These are phyloP conservation scores for Atta texana DNA, from an alignment of 1,140 invertebrate genomes.

Conservation along the genomic window DNA sequence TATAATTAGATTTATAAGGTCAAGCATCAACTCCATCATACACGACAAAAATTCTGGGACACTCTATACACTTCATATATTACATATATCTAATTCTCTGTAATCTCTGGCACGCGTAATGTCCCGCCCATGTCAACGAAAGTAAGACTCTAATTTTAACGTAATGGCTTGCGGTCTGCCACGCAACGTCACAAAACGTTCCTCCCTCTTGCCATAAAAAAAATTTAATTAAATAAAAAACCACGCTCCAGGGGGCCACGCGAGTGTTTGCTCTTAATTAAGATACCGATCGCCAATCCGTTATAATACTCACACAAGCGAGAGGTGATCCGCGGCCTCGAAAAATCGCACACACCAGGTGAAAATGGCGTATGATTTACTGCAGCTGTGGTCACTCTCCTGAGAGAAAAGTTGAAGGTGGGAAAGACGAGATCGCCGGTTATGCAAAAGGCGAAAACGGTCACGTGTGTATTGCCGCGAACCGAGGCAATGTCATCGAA, in stretches of 20 bases:
- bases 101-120: neutral
- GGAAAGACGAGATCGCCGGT: slow-evolving; percentile 52
- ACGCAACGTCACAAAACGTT: neutral
- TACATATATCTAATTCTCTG: neutral
- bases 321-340: slow-evolving; percentile 23
- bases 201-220: slow-evolving; percentile 10
- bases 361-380: slow-evolving; percentile 40
- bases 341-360: slow-evolving; percentile 3
- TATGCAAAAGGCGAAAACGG: slow-evolving; percentile 70
- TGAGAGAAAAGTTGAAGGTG: slow-evolving; percentile 51
- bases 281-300: slow-evolving; percentile 42
- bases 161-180: slow-evolving; percentile 6
- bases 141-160: slow-evolving; percentile 45
- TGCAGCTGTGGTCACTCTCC: slow-evolving; percentile 45
- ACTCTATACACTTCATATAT: neutral
- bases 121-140: slow-evolving; percentile 10
- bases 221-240: slow-evolving; percentile 56
- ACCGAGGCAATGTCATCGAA: slow-evolving; percentile 83
- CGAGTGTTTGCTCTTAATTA: slow-evolving; percentile 45
- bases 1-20: too few species aligned
- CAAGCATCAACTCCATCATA: neutral
- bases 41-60: neutral
- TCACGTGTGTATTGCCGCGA: slow-evolving; percentile 69
- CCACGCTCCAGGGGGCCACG: neutral
- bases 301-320: slow-evolving; percentile 20